These are phyloP conservation scores for Ateles fusciceps DNA, from an alignment of 2,797 vertebrate species.

Conservation along the genomic window DNA sequence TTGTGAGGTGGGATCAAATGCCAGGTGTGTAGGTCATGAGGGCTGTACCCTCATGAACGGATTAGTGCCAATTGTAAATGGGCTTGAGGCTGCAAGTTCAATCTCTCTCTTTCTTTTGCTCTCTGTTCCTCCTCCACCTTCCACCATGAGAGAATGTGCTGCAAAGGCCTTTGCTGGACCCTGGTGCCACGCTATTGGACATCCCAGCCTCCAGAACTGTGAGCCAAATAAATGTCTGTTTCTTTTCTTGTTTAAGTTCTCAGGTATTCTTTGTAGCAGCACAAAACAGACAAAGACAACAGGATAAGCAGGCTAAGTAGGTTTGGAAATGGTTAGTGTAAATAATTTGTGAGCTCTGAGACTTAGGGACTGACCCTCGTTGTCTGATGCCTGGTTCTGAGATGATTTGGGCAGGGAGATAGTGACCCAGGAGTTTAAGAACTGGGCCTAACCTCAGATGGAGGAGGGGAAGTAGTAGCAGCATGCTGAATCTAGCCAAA, in stretches of 20 bases:
- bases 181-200: background rate
- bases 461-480: background rate
- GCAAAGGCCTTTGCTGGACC: background rate
- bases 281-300: background rate
- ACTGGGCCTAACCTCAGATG: accelerated
- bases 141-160: background rate
- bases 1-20: background rate
- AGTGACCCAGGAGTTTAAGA: background rate
- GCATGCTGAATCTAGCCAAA: background rate
- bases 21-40: background rate
- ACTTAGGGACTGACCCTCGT: background rate
- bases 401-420: background rate
- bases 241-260: background rate
- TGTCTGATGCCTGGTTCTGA: background rate
- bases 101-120: background rate
- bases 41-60: background rate
- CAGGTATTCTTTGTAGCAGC: background rate
- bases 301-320: no score
- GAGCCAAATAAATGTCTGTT: background rate
- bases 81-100: background rate
- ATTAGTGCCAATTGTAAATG: background rate
- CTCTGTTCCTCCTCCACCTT: background rate
- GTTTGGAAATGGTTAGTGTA: background rate
- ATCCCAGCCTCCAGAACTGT: background rate
- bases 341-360: background rate